Evolutionary conservation across 2,888 invertebrate species (phyloP).

Genomic region (Pseudanteris insignis): DNA sequence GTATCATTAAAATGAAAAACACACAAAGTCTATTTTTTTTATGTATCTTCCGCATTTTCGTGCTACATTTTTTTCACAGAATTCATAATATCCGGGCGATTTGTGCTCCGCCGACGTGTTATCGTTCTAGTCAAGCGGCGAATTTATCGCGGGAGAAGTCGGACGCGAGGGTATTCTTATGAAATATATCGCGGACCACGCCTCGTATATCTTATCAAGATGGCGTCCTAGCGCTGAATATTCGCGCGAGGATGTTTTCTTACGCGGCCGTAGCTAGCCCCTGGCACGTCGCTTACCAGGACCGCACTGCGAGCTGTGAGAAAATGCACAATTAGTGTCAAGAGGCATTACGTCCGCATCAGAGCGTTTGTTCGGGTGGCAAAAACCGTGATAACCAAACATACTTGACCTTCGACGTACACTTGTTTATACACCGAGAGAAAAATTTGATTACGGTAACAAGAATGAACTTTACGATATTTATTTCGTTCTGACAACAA

Average conservation of each 20-base stretch:
- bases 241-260: conserved; percentile 20
- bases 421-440: no score
- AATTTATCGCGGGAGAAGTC: conserved; percentile 50
- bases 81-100: conserved; percentile 35
- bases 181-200: conserved; percentile 56
- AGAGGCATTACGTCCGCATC: background rate
- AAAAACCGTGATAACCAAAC: conserved; percentile 4
- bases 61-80: no score
- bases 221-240: conserved; percentile 41
- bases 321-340: conserved; percentile 20
- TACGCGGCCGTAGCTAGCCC: background rate
- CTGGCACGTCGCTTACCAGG: no score
- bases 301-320: no score
- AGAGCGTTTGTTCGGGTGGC: conserved; percentile 1
- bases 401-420: conserved; percentile 1
- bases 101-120: conserved; percentile 32
- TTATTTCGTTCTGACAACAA: no score
- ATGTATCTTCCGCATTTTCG: no score
- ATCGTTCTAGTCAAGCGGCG: conserved; percentile 43
- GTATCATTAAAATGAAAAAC: no score
- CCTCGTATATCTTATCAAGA: conserved; percentile 56
- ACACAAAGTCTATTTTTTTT: no score
- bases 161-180: conserved; percentile 47
- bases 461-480: no score
- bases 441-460: background rate